phyloP scores from a whole-genome alignment of 1,140 invertebrate genomes.

The Ceratoteleas bidentatus region DNA sequence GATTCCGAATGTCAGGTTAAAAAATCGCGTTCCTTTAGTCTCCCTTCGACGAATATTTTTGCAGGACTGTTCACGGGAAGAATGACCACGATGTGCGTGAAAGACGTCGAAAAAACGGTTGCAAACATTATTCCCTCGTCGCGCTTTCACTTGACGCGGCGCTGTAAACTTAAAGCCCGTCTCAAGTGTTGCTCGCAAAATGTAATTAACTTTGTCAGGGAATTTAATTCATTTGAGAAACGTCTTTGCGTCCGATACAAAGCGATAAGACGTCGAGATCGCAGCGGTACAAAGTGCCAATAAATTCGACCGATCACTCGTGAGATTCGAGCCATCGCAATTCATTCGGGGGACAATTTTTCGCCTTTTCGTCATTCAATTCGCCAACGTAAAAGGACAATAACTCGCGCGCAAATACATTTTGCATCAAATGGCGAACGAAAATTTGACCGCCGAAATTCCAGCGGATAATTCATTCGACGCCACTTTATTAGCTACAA shows the following conservation, averaged over 20 bases:
- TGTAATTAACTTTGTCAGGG: slow-evolving; percentile 34
- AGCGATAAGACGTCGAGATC: slow-evolving; percentile 22
- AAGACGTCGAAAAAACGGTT: not conserved
- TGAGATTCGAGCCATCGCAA: not conserved
- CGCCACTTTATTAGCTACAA: slow-evolving; percentile 70
- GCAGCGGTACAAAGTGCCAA: slow-evolving; percentile 25
- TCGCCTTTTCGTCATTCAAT: slow-evolving; percentile 22
- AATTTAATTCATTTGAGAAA: slow-evolving; percentile 32
- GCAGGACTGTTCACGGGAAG: not conserved
- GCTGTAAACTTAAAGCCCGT: slow-evolving; percentile 14
- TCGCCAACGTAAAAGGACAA: slow-evolving; percentile 1
- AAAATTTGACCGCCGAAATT: slow-evolving; percentile 5
- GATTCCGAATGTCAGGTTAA: no score
- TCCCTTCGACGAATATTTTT: not conserved
- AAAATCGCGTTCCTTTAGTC: no score
- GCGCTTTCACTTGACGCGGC: slow-evolving; percentile 1
- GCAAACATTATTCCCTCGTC: not conserved
- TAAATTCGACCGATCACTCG: slow-evolving; percentile 20
- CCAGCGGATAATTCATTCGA: slow-evolving; percentile 44
- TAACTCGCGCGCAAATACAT: slow-evolving; percentile 22
- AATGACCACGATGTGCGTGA: no score
- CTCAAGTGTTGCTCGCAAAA: slow-evolving; percentile 28
- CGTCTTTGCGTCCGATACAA: slow-evolving; percentile 20
- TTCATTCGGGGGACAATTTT: not conserved
- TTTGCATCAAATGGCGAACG: slow-evolving; percentile 20